Evolutionary conservation across 2,113 vertebrate species (phyloP).

Genomic region (human (Homo sapiens)): GRCh38 chr6:34031501-34032000

Average conservation of each 20-base stretch:
- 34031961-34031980: no score
- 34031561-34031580: neutral
- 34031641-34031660: neutral
- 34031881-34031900: neutral
- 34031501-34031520: fast-evolving
- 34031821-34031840: fast-evolving
- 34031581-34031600: neutral
- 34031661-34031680: fast-evolving
- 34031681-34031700: neutral
- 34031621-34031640: neutral
- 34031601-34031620: neutral
- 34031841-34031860: no score
- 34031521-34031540: neutral
- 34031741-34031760: neutral
- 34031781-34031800: neutral
- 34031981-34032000: neutral
- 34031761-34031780: neutral
- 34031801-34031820: fast-evolving
- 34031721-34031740: neutral
- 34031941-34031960: neutral
- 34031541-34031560: neutral
- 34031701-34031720: neutral
- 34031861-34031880: neutral
- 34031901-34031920: neutral
- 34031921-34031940: neutral